Base-by-base conservation (phyloP, 2,888 invertebrate genomes). In the Polylopha cassiicola region DNA sequence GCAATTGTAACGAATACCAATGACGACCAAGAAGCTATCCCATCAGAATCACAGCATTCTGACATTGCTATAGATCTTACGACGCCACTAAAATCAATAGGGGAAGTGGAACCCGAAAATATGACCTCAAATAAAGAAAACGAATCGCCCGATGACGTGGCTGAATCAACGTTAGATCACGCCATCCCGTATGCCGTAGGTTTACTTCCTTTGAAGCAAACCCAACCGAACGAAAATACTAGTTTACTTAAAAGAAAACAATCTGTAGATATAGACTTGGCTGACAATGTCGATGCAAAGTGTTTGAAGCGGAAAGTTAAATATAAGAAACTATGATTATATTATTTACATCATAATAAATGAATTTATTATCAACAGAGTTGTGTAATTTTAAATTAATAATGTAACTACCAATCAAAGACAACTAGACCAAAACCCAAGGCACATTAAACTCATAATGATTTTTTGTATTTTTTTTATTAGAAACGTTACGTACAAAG, bases 151-250 rank as follows among this genome's bases (percentile, higher is more conserved):
- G 46, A 38, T 29, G 36, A 44, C 8, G 48, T 53, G 42, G 43
- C 51, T 37, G 39, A 52, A 41, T 48, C 61, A 4, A 60, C 60
- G 14, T 51, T 70, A 31, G 67, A 70, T 33, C 71, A 75, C 42
- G 67, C 81, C 39, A 81, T 85, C 43, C 85, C 85, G 0, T 84
- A 63, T 48, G 84, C 85, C n/a, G 82, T 85, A 4, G 84, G 84
- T 1, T 52, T 84, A 34, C 66, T 79, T 13, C 84, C 85, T 3
- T 51, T 79, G 9, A 84, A 80, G 50, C 72, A 75, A 37, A 50
- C 62, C 1, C 69, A 69, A 28, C 37, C 58, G 1, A 46, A 50
- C 3, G 77, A 76, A 39, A 68, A 74, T 7, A 53, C 47, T 2
- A 60, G 55, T 54, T 46, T 68, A 34, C 51, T 71, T 20, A 82